Evolutionary conservation across 2,888 invertebrate genomes (phyloP), one percentile per base, ranked within the genome.

Genomic region (Agonopterix arenella): DNA sequence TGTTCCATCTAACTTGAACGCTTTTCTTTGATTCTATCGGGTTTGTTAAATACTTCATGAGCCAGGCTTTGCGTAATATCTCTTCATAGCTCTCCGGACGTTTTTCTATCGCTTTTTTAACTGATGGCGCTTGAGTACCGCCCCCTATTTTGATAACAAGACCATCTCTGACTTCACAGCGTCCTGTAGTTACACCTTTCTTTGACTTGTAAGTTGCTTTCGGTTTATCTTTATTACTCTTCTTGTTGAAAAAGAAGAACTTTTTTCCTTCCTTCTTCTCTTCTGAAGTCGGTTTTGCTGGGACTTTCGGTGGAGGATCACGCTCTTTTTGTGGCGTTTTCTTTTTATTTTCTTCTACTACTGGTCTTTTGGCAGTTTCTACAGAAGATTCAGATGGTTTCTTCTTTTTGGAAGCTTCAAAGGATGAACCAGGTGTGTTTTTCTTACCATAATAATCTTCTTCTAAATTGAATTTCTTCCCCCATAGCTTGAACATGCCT

Each of bases 401-500:
- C 51, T 11, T 61, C 60, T 18, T 64, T 58, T 28, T 28, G 28
- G 28, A 28, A 28, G 41, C 59, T n/a, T 40, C 40, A 10, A 40
- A 40, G 5, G 40, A 40, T n/a, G 40, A n/a, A 40, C n/a, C 5
- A 40, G 44, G 11, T 7, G 42, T 11, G 13, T 46, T 46, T 16
- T 46, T 36, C 44, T 46, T 41, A 10, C 38, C 9, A 13, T 36
- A 51, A 10, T 46, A 48, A 8, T 70, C 68, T n/a, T 79, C 77
- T 41, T 81, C 80, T 5, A 80, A 66, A 56, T 83, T 72, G 36
- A 81, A 78, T 57, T 78, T 83, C 50, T 79, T 80, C 0, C 80
- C 77, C 84, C 83, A 84, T 40, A 82, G 54, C 53, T 80, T 81
- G 50, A 84, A 84, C 82, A 82, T 84, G 2, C 74, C 77, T 63